These are phyloP conservation scores for Perca fluviatilis DNA, from an alignment of 2,113 vertebrate species.

Conservation along the genomic window DNA sequence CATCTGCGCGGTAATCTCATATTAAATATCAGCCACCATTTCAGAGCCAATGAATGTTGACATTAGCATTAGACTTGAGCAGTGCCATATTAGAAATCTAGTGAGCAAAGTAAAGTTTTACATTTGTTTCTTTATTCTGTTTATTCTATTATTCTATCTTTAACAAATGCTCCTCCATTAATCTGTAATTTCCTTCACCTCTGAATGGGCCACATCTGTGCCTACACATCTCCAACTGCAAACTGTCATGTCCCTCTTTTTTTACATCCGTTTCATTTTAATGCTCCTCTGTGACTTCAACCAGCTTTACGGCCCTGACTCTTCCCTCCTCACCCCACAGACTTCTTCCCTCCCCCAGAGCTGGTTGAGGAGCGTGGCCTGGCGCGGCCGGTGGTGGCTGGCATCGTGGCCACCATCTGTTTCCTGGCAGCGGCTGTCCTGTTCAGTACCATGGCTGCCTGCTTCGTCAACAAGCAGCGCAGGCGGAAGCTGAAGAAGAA, in stretches of 20 bases:
- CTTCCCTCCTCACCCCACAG: constrained; percentile 75
- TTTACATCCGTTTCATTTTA: not conserved
- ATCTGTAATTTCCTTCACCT: not conserved
- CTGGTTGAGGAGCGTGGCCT: constrained; percentile 94
- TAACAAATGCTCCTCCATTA: not conserved
- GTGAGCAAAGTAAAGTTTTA: not conserved
- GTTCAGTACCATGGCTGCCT: constrained; percentile 97
- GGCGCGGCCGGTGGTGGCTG: constrained; percentile 95
- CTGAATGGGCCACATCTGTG: not conserved
- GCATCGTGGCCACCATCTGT: constrained; percentile 98
- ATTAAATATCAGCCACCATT: not conserved
- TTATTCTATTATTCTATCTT: constrained; percentile 1
- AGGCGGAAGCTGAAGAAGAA: constrained; percentile 95
- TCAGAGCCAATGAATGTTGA: constrained; percentile 35
- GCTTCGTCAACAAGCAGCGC: constrained; percentile 99
- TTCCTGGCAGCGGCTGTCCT: constrained; percentile 97
- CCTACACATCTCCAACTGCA: not conserved
- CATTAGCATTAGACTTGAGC: not conserved
- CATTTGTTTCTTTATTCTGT: not conserved
- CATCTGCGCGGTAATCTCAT: constrained; percentile 10
- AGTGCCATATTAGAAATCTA: not conserved
- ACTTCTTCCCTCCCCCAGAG: constrained; percentile 96
- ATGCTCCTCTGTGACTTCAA: not conserved
- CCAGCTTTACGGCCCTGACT: not conserved
- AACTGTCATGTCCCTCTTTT: not conserved